phyloP scores from a whole-genome alignment of 2,113 vertebrate genomes.

The Phainopepla nitens region DNA sequence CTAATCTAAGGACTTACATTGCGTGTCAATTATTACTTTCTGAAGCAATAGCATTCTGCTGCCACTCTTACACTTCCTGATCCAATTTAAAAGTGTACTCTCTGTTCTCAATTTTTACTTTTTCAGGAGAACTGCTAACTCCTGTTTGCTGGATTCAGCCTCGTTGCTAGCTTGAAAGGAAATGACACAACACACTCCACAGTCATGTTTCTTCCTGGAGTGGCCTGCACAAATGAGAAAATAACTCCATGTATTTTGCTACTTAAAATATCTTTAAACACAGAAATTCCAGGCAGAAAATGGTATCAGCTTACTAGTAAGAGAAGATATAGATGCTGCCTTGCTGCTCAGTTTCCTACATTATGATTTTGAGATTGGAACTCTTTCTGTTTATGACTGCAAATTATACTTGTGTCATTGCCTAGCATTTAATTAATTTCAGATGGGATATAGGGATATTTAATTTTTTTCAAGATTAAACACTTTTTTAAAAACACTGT shows the following conservation, averaged over 20 bases:
- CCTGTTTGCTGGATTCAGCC: not conserved
- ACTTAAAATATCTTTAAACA: not conserved
- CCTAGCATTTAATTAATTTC: not conserved
- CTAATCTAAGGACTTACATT: not conserved
- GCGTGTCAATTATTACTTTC: not conserved
- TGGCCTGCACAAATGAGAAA: not conserved
- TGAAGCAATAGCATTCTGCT: not conserved
- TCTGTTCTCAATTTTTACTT: not conserved
- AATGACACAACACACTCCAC: not conserved
- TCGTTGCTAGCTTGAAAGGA: not conserved
- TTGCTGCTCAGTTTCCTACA: not conserved
- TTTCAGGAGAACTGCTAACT: not conserved
- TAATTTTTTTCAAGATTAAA: not conserved
- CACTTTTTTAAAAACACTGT: not conserved
- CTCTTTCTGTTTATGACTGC: not conserved
- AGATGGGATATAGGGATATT: not conserved
- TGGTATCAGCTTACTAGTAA: not conserved
- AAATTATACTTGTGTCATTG: not conserved
- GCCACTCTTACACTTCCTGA: not conserved
- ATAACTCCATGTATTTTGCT: not conserved
- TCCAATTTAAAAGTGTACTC: not conserved
- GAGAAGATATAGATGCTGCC: not conserved
- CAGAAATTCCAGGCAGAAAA: not conserved
- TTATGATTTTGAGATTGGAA: not conserved
- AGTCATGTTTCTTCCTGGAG: not conserved